phyloP scores from a whole-genome alignment of 1,140 invertebrate genomes.

The Cecropterus lyciades region DNA sequence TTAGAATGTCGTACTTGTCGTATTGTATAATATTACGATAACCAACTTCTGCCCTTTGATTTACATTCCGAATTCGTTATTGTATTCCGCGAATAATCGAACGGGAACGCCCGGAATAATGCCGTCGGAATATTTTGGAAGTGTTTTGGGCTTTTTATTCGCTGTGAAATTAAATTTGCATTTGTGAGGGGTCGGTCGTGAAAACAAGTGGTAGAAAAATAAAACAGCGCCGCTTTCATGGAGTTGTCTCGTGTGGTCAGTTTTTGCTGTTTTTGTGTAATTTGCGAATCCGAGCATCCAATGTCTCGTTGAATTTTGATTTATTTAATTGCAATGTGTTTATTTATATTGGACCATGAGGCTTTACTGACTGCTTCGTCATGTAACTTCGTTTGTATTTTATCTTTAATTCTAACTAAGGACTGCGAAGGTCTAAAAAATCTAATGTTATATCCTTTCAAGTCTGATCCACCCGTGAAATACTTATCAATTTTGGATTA shows the following conservation, averaged over 20 bases:
- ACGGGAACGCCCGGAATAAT: constrained; percentile 7
- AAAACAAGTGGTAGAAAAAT: constrained; percentile 9
- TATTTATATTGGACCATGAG: background rate
- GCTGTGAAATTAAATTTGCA: constrained; percentile 34
- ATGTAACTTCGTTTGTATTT: too few relatives aligned
- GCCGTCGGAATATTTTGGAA: constrained; percentile 26
- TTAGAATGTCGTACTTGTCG: constrained; percentile 38
- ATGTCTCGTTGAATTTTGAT: background rate
- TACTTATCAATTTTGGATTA: too few relatives aligned
- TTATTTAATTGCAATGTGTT: background rate
- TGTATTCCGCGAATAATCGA: constrained; percentile 26
- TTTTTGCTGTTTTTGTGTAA: constrained; percentile 9
- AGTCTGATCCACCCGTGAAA: too few relatives aligned
- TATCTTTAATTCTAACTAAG: too few relatives aligned
- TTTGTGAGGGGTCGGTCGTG: constrained; percentile 9
- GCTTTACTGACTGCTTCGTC: background rate
- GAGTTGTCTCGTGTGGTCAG: constrained; percentile 7
- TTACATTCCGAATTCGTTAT: constrained; percentile 28
- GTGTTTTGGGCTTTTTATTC: constrained; percentile 27
- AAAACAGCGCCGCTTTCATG: constrained; percentile 2
- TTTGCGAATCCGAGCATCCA: background rate
- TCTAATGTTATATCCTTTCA: too few relatives aligned
- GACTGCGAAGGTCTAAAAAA: too few relatives aligned
- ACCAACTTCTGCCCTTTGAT: constrained; percentile 19
- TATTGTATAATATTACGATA: constrained; percentile 26